Percentiles rank a stretch among this genome's conserved stretches.
Conservation (phyloP, 30 jellyfish, hydroid and myxozoan species). For the Calvadosia cruxmelitensis region DNA sequence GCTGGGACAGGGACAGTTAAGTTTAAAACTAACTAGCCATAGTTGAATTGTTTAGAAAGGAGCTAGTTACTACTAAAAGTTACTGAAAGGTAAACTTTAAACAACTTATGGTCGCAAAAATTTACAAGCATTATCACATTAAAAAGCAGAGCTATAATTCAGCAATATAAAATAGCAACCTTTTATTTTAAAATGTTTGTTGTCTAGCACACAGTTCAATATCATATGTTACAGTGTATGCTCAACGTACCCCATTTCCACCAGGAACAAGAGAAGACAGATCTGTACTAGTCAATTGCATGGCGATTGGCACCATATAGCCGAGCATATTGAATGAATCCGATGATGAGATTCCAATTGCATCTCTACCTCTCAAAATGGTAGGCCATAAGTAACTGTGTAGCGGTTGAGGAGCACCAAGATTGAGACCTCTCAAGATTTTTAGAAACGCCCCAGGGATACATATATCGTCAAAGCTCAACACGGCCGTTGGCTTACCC, state of each 20-base stretch:
- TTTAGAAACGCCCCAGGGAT: background rate
- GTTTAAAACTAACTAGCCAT: no score
- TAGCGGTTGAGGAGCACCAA: constrained; percentile 41
- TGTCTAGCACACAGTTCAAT: no score
- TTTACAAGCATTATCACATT: no score
- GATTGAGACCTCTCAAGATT: background rate
- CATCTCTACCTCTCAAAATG: constrained; percentile 43
- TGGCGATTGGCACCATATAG: constrained; percentile 49
- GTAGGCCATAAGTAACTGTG: constrained; percentile 83
- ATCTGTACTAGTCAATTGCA: constrained; percentile 28
- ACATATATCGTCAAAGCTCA: background rate
- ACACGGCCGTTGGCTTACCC: background rate
- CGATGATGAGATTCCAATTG: constrained; percentile 48
- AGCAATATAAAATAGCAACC: no score
- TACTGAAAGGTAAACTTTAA: no score
- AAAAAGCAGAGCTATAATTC: no score
- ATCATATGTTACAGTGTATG: no score
- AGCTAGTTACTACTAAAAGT: no score
- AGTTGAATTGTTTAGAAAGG: no score
- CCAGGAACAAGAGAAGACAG: constrained; percentile 21
- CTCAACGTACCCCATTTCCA: constrained; percentile 91
- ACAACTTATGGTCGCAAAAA: no score
- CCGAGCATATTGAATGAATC: constrained; percentile 17
- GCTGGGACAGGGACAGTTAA: no score
- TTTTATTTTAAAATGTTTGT: no score